phyloP scores from a whole-genome alignment of 1,140 invertebrate genomes.

The Leucophenga varia region DNA sequence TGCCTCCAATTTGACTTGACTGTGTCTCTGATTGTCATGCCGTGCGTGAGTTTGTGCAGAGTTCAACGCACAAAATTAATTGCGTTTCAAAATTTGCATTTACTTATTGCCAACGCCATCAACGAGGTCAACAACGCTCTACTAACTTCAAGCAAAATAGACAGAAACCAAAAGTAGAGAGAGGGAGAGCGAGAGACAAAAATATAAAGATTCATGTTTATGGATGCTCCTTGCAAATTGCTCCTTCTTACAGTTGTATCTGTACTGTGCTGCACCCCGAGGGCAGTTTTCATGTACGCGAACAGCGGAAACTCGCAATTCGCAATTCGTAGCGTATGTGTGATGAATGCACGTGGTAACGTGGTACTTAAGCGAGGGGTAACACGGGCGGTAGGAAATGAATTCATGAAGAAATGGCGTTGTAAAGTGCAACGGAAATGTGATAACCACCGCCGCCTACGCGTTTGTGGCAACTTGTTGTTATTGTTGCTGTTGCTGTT shows the following conservation, averaged over 20 bases:
- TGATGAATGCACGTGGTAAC: too few relatives aligned
- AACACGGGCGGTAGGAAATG: neutral
- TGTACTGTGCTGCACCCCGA: constrained; percentile 11
- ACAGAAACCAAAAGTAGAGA: neutral
- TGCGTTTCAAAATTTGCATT: constrained; percentile 29
- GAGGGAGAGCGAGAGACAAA: neutral
- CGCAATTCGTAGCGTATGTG: constrained; percentile 42
- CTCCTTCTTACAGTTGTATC: too few relatives aligned
- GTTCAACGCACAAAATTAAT: constrained; percentile 21
- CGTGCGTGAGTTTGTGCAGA: neutral
- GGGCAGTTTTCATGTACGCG: neutral
- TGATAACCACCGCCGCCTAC: constrained; percentile 10
- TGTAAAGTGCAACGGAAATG: constrained; percentile 25
- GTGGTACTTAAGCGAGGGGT: constrained; percentile 28
- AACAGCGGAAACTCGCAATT: constrained; percentile 16
- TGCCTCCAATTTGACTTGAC: neutral
- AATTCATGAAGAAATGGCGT: too few relatives aligned
- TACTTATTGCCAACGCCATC: constrained; percentile 2
- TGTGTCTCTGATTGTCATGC: neutral
- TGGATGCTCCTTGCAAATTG: constrained; percentile 4
- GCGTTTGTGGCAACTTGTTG: constrained; percentile 12
- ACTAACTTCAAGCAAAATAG: neutral
- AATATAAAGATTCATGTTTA: too few relatives aligned
- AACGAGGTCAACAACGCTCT: neutral
- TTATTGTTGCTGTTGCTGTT: constrained; percentile 3